phyloP scores from a whole-genome alignment of 2,113 vertebrate species.

The Mirounga angustirostris region DNA sequence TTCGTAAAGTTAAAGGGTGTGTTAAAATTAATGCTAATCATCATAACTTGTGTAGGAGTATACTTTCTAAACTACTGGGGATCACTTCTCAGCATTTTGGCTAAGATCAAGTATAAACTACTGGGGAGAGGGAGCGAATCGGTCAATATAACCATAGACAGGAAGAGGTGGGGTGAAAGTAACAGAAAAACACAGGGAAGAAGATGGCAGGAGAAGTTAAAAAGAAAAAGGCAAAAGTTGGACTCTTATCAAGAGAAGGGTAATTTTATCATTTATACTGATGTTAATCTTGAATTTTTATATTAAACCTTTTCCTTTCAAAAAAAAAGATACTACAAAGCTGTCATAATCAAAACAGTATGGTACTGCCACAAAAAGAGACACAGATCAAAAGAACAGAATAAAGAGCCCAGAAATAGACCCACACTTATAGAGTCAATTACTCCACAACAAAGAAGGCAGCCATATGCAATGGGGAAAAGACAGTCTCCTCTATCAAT shows the following conservation, averaged over 20 bases:
- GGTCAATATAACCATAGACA: neutral
- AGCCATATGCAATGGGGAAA: neutral
- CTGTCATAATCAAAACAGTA: neutral
- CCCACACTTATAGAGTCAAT: neutral
- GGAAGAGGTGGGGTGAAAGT: neutral
- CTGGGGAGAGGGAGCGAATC: neutral
- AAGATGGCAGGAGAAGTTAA: neutral
- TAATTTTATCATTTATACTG: neutral
- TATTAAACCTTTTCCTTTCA: constrained; percentile 14
- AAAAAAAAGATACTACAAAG: neutral
- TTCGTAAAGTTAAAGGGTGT: neutral
- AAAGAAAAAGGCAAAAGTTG: neutral
- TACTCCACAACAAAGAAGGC: neutral
- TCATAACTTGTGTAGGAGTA: neutral
- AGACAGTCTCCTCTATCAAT: neutral
- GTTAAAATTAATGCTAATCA: neutral
- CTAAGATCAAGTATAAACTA: neutral
- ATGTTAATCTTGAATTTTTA: neutral
- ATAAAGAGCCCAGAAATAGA: neutral
- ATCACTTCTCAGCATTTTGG: neutral
- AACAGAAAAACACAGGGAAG: neutral
- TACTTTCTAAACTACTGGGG: neutral
- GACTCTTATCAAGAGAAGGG: neutral
- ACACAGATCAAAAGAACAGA: neutral
- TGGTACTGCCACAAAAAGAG: neutral